Base-by-base conservation (phyloP, 1,140 invertebrate genomes). In the Monomorium pharaonis region DNA sequence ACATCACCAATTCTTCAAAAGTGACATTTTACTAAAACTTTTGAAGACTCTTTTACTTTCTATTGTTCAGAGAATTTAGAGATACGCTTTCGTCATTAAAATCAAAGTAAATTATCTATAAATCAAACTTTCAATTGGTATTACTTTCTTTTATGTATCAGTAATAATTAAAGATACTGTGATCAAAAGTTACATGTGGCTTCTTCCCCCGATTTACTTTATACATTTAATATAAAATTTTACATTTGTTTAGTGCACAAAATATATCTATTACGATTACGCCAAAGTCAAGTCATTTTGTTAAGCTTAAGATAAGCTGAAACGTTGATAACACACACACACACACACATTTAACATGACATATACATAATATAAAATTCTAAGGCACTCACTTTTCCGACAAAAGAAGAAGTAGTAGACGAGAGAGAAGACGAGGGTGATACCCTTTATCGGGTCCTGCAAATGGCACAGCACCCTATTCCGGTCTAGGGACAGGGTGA, bases 361-460 rank as follows among this genome's bases (percentile, higher is more conserved):
- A n/a, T n/a, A 44, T 21, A 67, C 7, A 9, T 0, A 30, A 24
- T 3, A 42, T 44, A 18, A 27, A 49, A 21, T 33, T 54, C 9
- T n/a, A n/a, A 42, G 21, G 14, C 16, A 88, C 95, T 95, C 93
- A 96, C 96, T 95, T 94, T 95, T 96, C 88, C 95, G 95, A 91
- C 96, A 96, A 87, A 96, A 96, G 91, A 96, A 96, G 92, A 96
- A 96, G 88, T 96, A 96, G 88, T 96, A 96, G 14, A 96, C 94
- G 51, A 96, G 92, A 0, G 96, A 95, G 88, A 96, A 96, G 0
- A 96, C 95, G 49, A 96, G 90, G 4, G 95, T 93, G 30, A 96
- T 94, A 49, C 96, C 96, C 86, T 96, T 96, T 33, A 96, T 95
- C 0, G 96, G 96, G 91, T 96, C 96, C 89, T 96, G 96, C 6